Base-by-base conservation (phyloP, 2,113 vertebrate genomes). In the Hippocampus guttulatus region DNA sequence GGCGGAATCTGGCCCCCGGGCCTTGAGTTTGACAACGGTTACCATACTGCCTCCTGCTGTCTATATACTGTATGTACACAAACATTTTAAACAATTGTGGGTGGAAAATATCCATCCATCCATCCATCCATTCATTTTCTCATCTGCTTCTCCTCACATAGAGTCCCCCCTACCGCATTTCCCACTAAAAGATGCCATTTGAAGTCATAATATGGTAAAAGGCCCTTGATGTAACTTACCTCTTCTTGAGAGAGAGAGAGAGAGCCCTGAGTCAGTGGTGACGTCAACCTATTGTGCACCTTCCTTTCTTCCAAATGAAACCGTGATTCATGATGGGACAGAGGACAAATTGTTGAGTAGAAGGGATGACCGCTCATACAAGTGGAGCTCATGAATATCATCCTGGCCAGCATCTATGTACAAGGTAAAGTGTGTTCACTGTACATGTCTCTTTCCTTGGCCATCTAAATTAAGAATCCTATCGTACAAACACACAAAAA, bases 341-440 rank as follows among this genome's bases (percentile, higher is more conserved):
- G 68, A 76, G 61, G 30, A 69, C 78, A 45, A 75, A 52, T 66
- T 43, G 64, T 70, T 69, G 20, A 45, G 70, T 20, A 72, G n/a
- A 38, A 43, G 58, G 67, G 58, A 68, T 49, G 45, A 76, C 58
- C 65, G 75, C 68, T 55, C 45, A 67, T 70, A 74, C 54, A 69
- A 52, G 70, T 69, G 70, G 47, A 67, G 69, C 69, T 84, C 75
- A 79, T 87, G 81, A 82, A 84, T 77, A 77, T 80, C 68, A 76
- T 67, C 79, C 79, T 86, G 83, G 86, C 82, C 76, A 60, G 74
- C 33, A 20, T 90, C 86, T 88, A 90, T 84, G 67, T 73, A 27
- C 81, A 85, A 87, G 75, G 83, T 84, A 77, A 80, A 84, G 80
- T 71, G 79, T 74, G 81, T 60, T 5, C 3, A 15, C 12, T 3